These are phyloP conservation scores for Daktulosphaira vitifoliae DNA, from an alignment of 1,140 invertebrate species.

Conservation along the genomic window DNA sequence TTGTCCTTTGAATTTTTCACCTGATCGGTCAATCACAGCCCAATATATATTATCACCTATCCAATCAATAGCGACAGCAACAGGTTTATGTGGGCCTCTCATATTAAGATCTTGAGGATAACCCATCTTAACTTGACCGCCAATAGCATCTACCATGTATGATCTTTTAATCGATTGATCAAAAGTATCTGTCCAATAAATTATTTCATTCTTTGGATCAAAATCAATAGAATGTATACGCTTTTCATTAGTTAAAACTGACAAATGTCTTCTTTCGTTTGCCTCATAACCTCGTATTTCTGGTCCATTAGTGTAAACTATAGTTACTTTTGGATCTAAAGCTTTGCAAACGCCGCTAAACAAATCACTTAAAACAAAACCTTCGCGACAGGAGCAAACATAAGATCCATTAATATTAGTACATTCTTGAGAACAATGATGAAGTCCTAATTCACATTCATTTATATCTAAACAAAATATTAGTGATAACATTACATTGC, in stretches of 20 bases:
- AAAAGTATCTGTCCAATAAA: conserved; percentile 89
- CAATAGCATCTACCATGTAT: conserved; percentile 70
- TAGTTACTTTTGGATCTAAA: conserved; percentile 51
- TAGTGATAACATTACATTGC: no score
- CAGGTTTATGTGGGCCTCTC: conserved; percentile 68
- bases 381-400: conserved; percentile 74
- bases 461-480: no score
- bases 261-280: conserved; percentile 57
- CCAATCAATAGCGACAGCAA: conserved; percentile 82
- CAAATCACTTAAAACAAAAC: conserved; percentile 65
- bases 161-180: conserved; percentile 85
- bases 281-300: conserved; percentile 71
- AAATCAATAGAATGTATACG: conserved; percentile 83
- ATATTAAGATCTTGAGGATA: conserved; percentile 80
- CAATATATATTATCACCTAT: conserved; percentile 87
- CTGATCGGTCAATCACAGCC: conserved; percentile 70
- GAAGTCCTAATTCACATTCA: conserved; percentile 72
- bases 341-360: conserved; percentile 73
- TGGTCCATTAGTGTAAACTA: conserved; percentile 59
- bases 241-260: conserved; percentile 72
- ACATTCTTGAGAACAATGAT: conserved; percentile 87
- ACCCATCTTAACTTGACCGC: conserved; percentile 67
- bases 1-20: conserved; percentile 60
- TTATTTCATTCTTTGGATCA: conserved; percentile 65
- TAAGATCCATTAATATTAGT: conserved; percentile 86